A percentile compares a stretch with the other conserved stretches of the same genome.
phyloP scores from a whole-genome alignment of 2,888 invertebrate species.

The Aphidoletes aphidimyza region DNA sequence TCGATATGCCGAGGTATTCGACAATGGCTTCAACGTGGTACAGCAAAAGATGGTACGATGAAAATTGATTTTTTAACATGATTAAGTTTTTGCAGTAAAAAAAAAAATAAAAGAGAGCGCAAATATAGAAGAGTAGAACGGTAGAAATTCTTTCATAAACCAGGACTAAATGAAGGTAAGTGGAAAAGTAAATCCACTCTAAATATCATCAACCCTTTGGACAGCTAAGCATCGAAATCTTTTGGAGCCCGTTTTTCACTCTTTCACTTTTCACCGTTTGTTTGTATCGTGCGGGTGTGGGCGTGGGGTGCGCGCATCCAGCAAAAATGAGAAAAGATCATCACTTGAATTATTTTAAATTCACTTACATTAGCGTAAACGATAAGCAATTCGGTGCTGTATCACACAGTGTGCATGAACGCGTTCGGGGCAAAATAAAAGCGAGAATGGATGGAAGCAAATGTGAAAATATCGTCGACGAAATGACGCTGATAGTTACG shows the following conservation, averaged over 20 bases:
- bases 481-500: conserved; percentile 33
- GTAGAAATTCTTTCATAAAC: not conserved
- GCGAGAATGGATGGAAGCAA: not conserved
- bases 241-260: too few species aligned
- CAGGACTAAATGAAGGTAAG: not conserved
- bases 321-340: conserved; percentile 39
- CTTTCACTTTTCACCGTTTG: not conserved
- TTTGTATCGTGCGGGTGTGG: not conserved
- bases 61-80: conserved; percentile 47
- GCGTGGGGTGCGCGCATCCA: not conserved
- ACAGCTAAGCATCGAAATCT: not conserved
- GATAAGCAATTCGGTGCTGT: conserved; percentile 45
- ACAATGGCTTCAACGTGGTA: not conserved
- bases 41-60: not conserved
- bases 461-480: conserved; percentile 23
- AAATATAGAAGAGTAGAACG: not conserved
- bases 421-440: not conserved
- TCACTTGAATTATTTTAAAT: conserved; percentile 46
- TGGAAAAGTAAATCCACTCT: conserved; percentile 12
- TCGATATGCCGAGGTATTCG: not conserved
- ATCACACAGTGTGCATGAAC: conserved; percentile 20
- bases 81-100: conserved; percentile 42
- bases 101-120: too few species aligned
- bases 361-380: conserved; percentile 49
- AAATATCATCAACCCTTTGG: conserved; percentile 44